phyloP scores from a whole-genome alignment of 2,888 invertebrate genomes.

The Drosophila siamana region DNA sequence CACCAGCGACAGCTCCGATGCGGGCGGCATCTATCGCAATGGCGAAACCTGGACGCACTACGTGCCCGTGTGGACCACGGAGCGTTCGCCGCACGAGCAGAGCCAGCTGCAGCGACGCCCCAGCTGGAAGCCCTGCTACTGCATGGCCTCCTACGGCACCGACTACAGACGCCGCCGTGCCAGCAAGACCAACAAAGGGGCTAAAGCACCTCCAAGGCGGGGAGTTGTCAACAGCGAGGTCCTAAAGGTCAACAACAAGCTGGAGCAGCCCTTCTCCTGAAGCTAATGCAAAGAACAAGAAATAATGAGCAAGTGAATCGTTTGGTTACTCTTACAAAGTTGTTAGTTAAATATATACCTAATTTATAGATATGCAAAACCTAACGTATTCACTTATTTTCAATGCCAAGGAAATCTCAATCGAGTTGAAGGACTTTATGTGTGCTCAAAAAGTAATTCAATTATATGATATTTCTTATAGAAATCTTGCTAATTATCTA shows the following conservation, averaged over 20 bases:
- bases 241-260: slow-evolving; percentile 79
- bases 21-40: slow-evolving; percentile 74
- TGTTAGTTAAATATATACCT: neutral
- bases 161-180: slow-evolving; percentile 79
- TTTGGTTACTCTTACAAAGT: neutral
- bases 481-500: too few species aligned
- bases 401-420: too few species aligned
- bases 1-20: slow-evolving; percentile 63
- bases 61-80: slow-evolving; percentile 84
- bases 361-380: too few species aligned
- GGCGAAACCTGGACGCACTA: slow-evolving; percentile 84
- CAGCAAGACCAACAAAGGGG: slow-evolving; percentile 39
- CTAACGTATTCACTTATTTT: too few species aligned
- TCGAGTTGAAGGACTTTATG: too few species aligned
- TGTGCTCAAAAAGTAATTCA: too few species aligned
- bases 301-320: neutral
- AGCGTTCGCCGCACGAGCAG: slow-evolving; percentile 77
- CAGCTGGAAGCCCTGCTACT: slow-evolving; percentile 85
- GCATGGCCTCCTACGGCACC: slow-evolving; percentile 68
- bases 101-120: slow-evolving; percentile 75
- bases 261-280: slow-evolving; percentile 81
- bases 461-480: too few species aligned
- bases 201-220: neutral
- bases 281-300: neutral
- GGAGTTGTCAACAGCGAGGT: slow-evolving; percentile 54